Percentiles rank a stretch among this genome's conserved stretches.
Conservation (phyloP, 1,140 invertebrate species). For the Choristoneura fumiferana region DNA sequence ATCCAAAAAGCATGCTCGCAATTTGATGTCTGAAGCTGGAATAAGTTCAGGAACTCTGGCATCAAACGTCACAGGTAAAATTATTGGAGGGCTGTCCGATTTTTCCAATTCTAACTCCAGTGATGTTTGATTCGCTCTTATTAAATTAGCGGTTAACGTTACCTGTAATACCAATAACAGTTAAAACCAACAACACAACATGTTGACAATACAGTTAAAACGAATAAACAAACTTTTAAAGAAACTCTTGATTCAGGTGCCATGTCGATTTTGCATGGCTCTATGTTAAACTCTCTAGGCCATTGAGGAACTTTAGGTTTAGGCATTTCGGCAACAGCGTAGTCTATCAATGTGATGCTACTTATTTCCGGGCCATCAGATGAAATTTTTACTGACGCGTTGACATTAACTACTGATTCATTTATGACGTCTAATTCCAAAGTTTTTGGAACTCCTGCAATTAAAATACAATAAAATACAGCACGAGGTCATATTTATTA, state of each 20-base stretch:
- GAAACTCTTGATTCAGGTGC: conserved; percentile 49
- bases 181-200: conserved; percentile 6
- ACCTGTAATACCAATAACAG: conserved; percentile 40
- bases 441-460: conserved; percentile 60
- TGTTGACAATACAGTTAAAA: too few species aligned
- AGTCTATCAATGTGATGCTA: conserved; percentile 59
- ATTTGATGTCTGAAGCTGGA: conserved; percentile 54
- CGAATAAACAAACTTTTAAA: conserved; percentile 41
- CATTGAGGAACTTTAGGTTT: conserved; percentile 59
- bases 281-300: conserved; percentile 63
- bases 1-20: conserved; percentile 59
- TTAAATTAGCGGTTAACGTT: conserved; percentile 62
- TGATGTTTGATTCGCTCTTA: conserved; percentile 58
- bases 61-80: conserved; percentile 57
- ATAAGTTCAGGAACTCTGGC: conserved; percentile 56
- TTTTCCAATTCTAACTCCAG: conserved; percentile 66
- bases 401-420: conserved; percentile 57
- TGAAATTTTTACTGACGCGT: conserved; percentile 55
- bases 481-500: neutral
- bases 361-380: conserved; percentile 67
- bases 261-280: conserved; percentile 55
- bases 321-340: conserved; percentile 45
- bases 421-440: conserved; percentile 64
- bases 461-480: neutral
- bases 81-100: conserved; percentile 63